phyloP scores from a whole-genome alignment of 2,113 vertebrate genomes.

The Elephantulus edwardii region DNA sequence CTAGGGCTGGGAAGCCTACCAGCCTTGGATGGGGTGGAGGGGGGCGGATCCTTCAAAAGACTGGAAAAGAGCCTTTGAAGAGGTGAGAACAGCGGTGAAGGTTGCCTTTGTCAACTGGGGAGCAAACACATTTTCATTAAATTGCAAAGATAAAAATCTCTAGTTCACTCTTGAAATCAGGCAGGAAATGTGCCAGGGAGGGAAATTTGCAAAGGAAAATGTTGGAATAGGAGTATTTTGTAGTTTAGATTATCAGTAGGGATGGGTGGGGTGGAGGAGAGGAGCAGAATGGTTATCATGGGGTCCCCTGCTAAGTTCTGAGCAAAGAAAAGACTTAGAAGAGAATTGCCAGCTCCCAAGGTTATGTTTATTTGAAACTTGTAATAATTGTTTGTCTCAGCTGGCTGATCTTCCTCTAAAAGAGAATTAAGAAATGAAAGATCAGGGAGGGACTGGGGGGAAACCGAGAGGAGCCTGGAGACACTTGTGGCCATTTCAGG shows the following conservation, averaged over 20 bases:
- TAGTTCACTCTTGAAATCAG: not conserved
- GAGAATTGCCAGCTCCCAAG: not conserved
- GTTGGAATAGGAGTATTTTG: not conserved
- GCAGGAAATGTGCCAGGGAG: not conserved
- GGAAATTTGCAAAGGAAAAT: not conserved
- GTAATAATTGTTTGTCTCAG: not conserved
- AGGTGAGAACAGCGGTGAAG: not conserved
- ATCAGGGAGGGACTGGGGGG: too few relatives aligned
- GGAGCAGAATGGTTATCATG: not conserved
- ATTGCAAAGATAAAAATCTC: slow-evolving; percentile 22
- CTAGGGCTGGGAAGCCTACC: not conserved
- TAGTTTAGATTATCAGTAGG: not conserved
- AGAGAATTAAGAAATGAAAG: not conserved
- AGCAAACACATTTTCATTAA: slow-evolving; percentile 45
- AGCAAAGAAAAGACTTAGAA: not conserved
- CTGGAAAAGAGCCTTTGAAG: not conserved
- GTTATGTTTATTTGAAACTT: not conserved
- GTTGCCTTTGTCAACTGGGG: not conserved
- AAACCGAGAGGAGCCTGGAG: not conserved
- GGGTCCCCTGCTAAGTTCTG: not conserved
- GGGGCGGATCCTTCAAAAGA: not conserved
- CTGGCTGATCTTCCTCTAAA: not conserved
- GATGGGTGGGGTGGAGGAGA: accelerated
- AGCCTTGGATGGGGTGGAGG: too few relatives aligned
- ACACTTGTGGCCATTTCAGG: not conserved